Evolutionary conservation across 2,797 vertebrate species (phyloP).

Genomic region (Mormyrops attenuatus): DNA sequence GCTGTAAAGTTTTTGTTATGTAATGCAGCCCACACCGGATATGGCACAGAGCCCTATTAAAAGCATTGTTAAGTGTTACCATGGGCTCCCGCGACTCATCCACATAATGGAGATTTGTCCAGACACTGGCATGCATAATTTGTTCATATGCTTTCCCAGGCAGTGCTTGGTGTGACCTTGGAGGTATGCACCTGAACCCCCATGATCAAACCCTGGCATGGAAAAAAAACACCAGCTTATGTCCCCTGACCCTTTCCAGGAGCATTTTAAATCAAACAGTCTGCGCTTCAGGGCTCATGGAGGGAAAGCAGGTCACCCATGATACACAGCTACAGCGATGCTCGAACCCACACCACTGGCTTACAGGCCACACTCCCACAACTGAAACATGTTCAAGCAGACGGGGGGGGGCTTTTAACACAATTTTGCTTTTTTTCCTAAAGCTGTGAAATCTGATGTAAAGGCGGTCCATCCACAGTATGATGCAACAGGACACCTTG

Average conservation of each 20-base stretch:
- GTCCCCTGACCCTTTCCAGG: background rate
- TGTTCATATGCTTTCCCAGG: background rate
- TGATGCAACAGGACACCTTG: background rate
- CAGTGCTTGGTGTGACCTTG: background rate
- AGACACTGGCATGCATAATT: background rate
- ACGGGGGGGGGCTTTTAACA: background rate
- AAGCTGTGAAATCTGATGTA: background rate
- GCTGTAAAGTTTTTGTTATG: slow-evolving; percentile 5
- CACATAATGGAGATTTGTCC: background rate
- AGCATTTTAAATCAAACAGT: background rate
- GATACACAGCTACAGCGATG: background rate
- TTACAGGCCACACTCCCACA: background rate
- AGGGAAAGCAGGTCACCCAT: background rate
- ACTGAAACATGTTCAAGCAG: background rate
- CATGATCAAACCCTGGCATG: background rate
- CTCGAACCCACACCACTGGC: background rate
- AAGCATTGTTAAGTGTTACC: slow-evolving; percentile 1
- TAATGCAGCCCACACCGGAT: background rate
- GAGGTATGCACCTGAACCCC: background rate
- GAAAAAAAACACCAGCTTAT: background rate
- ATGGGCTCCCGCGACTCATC: background rate
- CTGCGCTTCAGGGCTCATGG: background rate
- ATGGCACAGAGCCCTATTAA: background rate
- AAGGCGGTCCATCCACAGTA: background rate
- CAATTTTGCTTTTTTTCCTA: background rate